Conservation (phyloP, 2,888 invertebrate species). For the Scaptomyza reducta region DNA sequence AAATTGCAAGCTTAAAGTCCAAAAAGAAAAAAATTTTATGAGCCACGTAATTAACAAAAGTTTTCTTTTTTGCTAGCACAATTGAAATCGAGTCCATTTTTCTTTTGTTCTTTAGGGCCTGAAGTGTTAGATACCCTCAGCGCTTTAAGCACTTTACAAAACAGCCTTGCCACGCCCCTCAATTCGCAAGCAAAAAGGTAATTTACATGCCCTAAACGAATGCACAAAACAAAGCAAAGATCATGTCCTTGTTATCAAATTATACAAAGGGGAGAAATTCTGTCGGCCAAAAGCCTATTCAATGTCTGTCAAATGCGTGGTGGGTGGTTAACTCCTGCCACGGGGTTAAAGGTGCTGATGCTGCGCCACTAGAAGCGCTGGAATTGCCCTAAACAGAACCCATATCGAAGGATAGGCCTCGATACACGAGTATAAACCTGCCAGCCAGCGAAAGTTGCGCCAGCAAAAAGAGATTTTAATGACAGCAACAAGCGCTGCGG, state of each 20-base stretch:
- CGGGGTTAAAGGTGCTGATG: conserved; percentile 68
- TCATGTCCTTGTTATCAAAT: conserved; percentile 59
- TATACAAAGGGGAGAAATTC: conserved; percentile 70
- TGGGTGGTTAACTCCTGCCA: conserved; percentile 49
- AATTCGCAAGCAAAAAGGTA: conserved; percentile 37
- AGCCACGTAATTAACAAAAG: conserved; percentile 65
- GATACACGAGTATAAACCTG: conserved; percentile 54
- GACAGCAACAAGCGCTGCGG: conserved; percentile 72
- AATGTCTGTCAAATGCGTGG: conserved; percentile 34
- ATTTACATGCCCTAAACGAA: conserved; percentile 56
- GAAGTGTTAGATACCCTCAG: conserved; percentile 28
- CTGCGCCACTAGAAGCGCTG: conserved; percentile 51
- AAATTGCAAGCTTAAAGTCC: conserved; percentile 16
- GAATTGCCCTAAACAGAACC: conserved; percentile 55
- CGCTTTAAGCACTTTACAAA: conserved; percentile 50
- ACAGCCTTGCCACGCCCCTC: conserved; percentile 26
- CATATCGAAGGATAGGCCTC: conserved; percentile 49
- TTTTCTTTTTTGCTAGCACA: conserved; percentile 39
- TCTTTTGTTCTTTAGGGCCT: conserved; percentile 10
- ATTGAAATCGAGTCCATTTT: conserved; percentile 57
- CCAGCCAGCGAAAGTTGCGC: conserved; percentile 52
- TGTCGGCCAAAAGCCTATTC: conserved; percentile 41
- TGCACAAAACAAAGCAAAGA: conserved; percentile 20
- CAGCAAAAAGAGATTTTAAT: conserved; percentile 75
- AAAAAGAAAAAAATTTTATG: conserved; percentile 34